A percentile compares a stretch with the other conserved stretches of the same genome.
These are phyloP conservation scores for Drosophila kikkawai DNA, from an alignment of 1,140 invertebrate species.

Conservation along the genomic window DNA sequence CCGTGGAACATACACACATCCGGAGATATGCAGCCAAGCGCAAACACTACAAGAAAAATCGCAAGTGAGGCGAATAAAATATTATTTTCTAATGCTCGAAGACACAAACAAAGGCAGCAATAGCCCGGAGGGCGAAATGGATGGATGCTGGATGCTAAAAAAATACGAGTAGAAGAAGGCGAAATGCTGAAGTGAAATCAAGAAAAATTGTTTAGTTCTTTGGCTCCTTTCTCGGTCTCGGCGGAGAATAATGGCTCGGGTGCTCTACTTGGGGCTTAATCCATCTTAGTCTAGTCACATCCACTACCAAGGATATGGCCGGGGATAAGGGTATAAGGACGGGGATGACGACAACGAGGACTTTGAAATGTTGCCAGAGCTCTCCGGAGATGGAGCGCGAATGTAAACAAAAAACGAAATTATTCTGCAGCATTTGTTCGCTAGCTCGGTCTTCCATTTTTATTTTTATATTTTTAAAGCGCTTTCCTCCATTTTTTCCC, in stretches of 20 bases:
- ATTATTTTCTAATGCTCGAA: conserved; percentile 81
- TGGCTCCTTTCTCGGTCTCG: conserved; percentile 1
- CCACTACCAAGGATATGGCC: conserved; percentile 38
- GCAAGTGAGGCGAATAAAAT: conserved; percentile 83
- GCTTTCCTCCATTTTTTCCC: conserved; percentile 14
- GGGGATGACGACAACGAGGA: conserved; percentile 49
- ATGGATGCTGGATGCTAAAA: conserved; percentile 33
- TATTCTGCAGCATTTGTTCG: conserved; percentile 79
- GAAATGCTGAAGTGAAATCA: conserved; percentile 65
- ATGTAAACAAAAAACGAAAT: conserved; percentile 79
- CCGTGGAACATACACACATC: conserved; percentile 18
- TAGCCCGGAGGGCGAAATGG: conserved; percentile 12
- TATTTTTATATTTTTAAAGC: conserved; percentile 29
- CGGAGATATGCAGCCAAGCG: conserved; percentile 51
- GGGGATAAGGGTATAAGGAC: conserved; percentile 27
- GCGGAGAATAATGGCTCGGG: conserved; percentile 35
- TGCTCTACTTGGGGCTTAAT: conserved; percentile 76
- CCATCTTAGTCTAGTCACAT: conserved; percentile 82
- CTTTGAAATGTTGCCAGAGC: conserved; percentile 71
- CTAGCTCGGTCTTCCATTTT: conserved; percentile 7
- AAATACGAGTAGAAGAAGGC: conserved; percentile 21
- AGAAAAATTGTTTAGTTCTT: conserved; percentile 77
- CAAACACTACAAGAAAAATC: conserved; percentile 83
- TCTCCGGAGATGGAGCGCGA: conserved; percentile 47
- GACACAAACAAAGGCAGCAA: conserved; percentile 52